These are phyloP conservation scores for Drosophila falleni DNA, from an alignment of 2,888 invertebrate species.

Conservation along the genomic window DNA sequence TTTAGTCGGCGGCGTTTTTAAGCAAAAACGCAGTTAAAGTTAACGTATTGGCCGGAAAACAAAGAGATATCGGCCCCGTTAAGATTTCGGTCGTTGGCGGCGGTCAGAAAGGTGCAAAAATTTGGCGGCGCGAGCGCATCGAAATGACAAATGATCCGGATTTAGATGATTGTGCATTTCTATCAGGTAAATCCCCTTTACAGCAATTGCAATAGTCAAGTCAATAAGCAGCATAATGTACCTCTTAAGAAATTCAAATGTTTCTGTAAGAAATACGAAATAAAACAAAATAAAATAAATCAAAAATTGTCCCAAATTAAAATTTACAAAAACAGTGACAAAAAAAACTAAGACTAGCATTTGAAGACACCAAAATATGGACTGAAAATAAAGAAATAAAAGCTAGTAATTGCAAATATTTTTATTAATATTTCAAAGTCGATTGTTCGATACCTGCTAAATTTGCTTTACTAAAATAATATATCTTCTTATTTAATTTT, in stretches of 20 bases:
- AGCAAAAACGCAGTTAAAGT: constrained; percentile 66
- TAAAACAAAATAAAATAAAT: no score
- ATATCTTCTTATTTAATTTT: no score
- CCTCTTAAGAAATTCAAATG: no score
- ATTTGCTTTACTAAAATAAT: no score
- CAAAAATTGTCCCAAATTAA: no score
- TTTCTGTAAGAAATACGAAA: no score
- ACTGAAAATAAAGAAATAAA: neutral
- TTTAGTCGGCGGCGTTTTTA: constrained; percentile 58
- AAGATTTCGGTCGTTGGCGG: constrained; percentile 86
- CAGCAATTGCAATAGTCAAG: constrained; percentile 11
- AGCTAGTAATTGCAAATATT: neutral
- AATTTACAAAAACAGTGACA: neutral
- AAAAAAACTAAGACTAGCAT: neutral
- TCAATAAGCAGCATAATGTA: neutral
- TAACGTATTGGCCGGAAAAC: constrained; percentile 85
- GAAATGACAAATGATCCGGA: constrained; percentile 94
- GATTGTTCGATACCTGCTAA: no score
- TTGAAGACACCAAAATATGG: neutral
- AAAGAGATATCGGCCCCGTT: constrained; percentile 85
- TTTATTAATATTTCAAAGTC: no score
- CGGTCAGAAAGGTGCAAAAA: constrained; percentile 85
- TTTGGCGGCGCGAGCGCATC: constrained; percentile 87
- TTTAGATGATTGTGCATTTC: constrained; percentile 96
- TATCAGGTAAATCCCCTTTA: constrained; percentile 89